Evolutionary conservation across 2,888 invertebrate genomes (phyloP).

Genomic region (Crossocerus cetratus): DNA sequence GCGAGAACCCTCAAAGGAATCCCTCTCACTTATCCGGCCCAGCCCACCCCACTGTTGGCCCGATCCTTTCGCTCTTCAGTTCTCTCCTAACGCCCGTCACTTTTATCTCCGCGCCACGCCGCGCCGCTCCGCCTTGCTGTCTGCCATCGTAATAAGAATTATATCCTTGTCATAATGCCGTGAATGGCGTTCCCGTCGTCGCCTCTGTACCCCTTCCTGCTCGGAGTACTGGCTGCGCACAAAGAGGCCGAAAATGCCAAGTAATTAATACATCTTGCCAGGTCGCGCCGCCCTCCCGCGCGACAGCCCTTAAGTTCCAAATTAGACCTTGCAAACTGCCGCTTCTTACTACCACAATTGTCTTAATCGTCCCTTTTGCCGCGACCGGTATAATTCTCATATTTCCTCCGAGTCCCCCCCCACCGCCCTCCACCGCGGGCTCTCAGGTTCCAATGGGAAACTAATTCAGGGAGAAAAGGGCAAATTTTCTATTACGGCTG

Average conservation of each 20-base stretch:
- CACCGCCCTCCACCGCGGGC: too few relatives aligned
- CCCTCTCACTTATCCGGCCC: constrained; percentile 12
- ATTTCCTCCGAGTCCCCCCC: too few relatives aligned
- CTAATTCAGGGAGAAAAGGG: neutral
- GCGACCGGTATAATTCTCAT: constrained; percentile 21
- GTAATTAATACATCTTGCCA: constrained; percentile 48
- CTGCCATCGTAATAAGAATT: constrained; percentile 61
- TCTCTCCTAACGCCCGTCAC: constrained; percentile 6
- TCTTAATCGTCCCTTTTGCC: constrained; percentile 28
- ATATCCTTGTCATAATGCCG: constrained; percentile 51
- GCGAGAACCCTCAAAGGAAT: constrained; percentile 59
- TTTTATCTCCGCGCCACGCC: neutral
- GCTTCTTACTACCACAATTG: constrained; percentile 13
- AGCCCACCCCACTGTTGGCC: neutral
- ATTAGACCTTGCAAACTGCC: constrained; percentile 30
- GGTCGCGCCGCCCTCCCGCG: constrained; percentile 25
- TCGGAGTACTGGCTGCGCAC: constrained; percentile 8
- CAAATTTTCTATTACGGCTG: neutral
- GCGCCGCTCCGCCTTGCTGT: neutral
- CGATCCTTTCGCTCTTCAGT: neutral
- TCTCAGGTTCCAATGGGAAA: too few relatives aligned
- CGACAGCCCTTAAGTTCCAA: constrained; percentile 24
- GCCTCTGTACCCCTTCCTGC: neutral
- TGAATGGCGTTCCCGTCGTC: constrained; percentile 25
- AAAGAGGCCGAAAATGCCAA: constrained; percentile 31